Evolutionary conservation across 2,888 invertebrate genomes (phyloP), one percentile per base, ranked within the genome.

Genomic region (Mechanitis messenoides): DNA sequence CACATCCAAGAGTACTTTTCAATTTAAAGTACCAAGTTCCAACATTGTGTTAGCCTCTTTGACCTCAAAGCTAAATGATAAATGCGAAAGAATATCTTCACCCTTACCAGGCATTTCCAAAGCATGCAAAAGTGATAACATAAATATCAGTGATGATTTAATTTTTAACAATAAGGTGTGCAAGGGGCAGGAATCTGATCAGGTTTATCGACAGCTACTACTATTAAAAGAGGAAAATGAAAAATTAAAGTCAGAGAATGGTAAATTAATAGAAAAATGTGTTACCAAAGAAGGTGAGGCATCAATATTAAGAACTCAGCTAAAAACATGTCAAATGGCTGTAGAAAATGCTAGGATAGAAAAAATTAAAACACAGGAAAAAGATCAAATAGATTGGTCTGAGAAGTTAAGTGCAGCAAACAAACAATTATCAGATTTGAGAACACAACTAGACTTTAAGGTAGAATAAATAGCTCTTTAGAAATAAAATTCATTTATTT

Each of bases 261-360:
- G 87, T 2, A 88, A 85, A 66, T 72, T 90, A 47, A 68, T 85
- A 53, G 88, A 91, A 54, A 86, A 91, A 76, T 91, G 86, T 80
- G 83, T 90, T 1, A 91, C 90, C 0, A 92, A 92, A 70, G 91
- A 91, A 71, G 92, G 91, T 1, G 92, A 92, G 73, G 89, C 91
- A 0, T 85, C 91, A 4, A 91, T 92, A 70, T 74, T 92, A 60
- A 78, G 92, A 12, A 85, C 85, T 2, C 92, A 92, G 73, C 71
- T 92, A 59, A 90, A 91, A 67, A 83, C 87, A 35, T 83, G 83
- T 58, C 91, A 90, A 69, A 71, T 77, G 0, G 80, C 86, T 0
- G 80, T 84, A 11, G 90, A 91, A 62, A 83, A 80, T 70, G 91
- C 87, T 0, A 72, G 87, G 53, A 62, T 89, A 63, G 89, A 91